Percentiles rank a stretch among this genome's conserved stretches.
phyloP scores from a whole-genome alignment of 2,113 vertebrate species.

The Agelaius tricolor region DNA sequence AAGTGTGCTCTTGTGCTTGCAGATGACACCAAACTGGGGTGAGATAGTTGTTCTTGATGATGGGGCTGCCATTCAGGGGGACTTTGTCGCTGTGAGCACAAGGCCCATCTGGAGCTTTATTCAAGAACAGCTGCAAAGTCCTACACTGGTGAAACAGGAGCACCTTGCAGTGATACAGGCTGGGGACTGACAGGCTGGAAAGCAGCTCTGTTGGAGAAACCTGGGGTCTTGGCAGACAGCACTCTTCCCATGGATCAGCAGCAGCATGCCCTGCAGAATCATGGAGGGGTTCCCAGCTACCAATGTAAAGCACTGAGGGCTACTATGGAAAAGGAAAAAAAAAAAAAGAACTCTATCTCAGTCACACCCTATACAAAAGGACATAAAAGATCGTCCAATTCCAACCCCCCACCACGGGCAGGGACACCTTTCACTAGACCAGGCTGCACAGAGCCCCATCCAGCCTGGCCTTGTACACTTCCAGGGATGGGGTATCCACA shows the following conservation, averaged over 20 bases:
- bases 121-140: neutral
- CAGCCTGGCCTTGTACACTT: neutral
- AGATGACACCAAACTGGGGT: neutral
- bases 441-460: neutral
- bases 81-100: neutral
- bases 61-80: neutral
- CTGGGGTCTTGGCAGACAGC: neutral
- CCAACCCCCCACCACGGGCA: neutral
- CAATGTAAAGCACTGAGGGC: neutral
- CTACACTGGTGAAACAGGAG: neutral
- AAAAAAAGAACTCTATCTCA: neutral
- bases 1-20: neutral
- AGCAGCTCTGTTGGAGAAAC: neutral
- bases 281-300: neutral
- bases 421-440: neutral
- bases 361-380: neutral
- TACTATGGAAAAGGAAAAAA: neutral
- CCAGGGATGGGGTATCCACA: neutral
- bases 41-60: neutral
- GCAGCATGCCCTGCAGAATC: neutral
- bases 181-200: neutral
- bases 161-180: neutral
- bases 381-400: fast-evolving
- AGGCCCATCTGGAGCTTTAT: neutral
- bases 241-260: neutral